Evolutionary conservation across 2,113 vertebrate species (phyloP).

Genomic region (Vanacampus margaritifer): DNA sequence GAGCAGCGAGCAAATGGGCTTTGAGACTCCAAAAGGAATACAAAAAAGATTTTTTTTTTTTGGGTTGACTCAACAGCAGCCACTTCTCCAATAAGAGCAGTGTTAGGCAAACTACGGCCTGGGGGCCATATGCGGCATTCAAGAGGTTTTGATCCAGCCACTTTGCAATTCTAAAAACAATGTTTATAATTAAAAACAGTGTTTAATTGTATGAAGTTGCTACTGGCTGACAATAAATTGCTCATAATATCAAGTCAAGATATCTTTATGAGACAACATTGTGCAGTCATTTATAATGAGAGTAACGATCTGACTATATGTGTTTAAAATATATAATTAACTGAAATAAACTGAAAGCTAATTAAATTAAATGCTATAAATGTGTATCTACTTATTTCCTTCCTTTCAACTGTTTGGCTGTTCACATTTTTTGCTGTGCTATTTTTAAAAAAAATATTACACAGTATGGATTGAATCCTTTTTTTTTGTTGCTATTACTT

Average conservation of each 20-base stretch:
- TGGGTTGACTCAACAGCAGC: background rate
- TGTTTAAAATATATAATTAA: too few relatives aligned
- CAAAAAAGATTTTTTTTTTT: background rate
- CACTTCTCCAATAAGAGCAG: background rate
- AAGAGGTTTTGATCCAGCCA: background rate
- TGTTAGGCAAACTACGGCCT: background rate
- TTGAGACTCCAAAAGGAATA: conserved; percentile 36
- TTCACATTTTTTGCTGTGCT: too few relatives aligned
- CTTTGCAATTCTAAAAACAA: background rate
- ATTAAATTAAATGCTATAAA: too few relatives aligned
- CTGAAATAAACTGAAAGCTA: too few relatives aligned
- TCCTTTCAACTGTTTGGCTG: too few relatives aligned
- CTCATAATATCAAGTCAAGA: background rate
- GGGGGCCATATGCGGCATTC: background rate
- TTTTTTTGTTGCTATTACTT: too few relatives aligned
- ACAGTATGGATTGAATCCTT: too few relatives aligned
- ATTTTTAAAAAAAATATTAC: too few relatives aligned
- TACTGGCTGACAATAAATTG: background rate
- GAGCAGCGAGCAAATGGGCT: conserved; percentile 81
- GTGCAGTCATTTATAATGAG: background rate
- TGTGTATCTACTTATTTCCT: too few relatives aligned
- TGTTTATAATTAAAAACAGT: background rate
- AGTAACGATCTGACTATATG: background rate
- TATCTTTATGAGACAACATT: background rate
- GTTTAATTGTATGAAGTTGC: background rate